These are phyloP conservation scores for Phoxinus dragarum DNA, from an alignment of 2,797 vertebrate species.

Conservation along the genomic window DNA sequence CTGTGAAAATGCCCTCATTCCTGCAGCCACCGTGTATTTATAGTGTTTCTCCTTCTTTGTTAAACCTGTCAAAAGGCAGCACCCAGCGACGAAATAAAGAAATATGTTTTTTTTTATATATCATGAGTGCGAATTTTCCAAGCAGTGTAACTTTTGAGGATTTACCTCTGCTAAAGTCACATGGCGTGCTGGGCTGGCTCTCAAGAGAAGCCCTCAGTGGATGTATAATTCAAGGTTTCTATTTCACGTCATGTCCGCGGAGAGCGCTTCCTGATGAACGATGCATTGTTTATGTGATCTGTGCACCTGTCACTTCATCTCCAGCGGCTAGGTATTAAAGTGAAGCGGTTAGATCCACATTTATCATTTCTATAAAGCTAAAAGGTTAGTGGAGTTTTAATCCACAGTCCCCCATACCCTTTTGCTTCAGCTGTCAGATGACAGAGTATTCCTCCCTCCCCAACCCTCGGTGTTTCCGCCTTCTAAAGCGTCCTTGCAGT, in stretches of 20 bases:
- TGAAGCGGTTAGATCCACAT: conserved; percentile 19
- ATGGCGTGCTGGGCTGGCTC: neutral
- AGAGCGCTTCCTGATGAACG: conserved; percentile 32
- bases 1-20: conserved; percentile 23
- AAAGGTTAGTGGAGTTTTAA: conserved; percentile 32
- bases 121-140: neutral
- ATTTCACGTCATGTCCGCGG: conserved; percentile 20
- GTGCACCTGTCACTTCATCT: conserved; percentile 22
- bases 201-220: conserved; percentile 3
- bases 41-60: conserved; percentile 22
- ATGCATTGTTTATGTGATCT: conserved; percentile 33
- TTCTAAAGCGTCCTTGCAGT: conserved; percentile 1
- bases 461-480: neutral
- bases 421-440: conserved; percentile 7
- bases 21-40: conserved; percentile 36
- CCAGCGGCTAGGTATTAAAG: conserved; percentile 28
- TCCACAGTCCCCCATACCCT: conserved; percentile 19
- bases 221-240: conserved; percentile 47
- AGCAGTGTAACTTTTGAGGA: conserved; percentile 28
- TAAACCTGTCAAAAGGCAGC: conserved; percentile 25
- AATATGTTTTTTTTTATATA: neutral
- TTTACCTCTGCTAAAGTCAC: conserved; percentile 15
- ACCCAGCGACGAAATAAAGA: neutral
- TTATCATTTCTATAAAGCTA: conserved; percentile 19
- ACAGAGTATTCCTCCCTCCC: conserved; percentile 2